Conservation (phyloP, 2,797 vertebrate species). For the Falco rusticolus region DNA sequence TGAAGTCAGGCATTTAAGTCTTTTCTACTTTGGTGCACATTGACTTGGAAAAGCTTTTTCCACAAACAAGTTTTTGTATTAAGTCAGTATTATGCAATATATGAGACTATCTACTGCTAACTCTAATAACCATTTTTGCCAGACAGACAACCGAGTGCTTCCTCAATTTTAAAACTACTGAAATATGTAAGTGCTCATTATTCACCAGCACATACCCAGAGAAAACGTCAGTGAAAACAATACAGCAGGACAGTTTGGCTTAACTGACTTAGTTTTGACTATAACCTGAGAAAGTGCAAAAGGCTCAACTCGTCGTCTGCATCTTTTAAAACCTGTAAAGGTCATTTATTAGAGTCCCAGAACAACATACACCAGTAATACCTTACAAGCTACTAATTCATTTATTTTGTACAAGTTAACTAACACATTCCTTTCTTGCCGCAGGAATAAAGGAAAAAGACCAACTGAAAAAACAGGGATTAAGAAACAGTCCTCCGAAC, state of each 20-base stretch:
- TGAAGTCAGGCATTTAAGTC: not conserved
- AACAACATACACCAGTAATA: not conserved
- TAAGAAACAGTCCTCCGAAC: not conserved
- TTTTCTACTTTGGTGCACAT: not conserved
- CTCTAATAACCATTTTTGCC: not conserved
- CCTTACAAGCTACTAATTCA: not conserved
- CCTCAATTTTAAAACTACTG: not conserved
- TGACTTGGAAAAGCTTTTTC: not conserved
- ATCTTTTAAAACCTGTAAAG: not conserved
- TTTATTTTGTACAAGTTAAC: not conserved
- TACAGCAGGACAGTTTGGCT: not conserved
- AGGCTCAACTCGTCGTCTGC: not conserved
- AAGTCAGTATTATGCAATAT: fast-evolving
- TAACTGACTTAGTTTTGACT: not conserved
- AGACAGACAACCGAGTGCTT: not conserved
- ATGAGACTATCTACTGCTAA: not conserved
- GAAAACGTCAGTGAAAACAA: not conserved
- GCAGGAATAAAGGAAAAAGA: not conserved
- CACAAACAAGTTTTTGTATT: not conserved
- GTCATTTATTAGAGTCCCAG: not conserved
- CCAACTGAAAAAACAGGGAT: not conserved
- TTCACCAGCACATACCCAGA: not conserved
- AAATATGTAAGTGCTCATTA: not conserved
- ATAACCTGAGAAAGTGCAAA: not conserved
- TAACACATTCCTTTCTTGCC: not conserved